A percentile compares a stretch with the other conserved stretches of the same genome.
Conservation (phyloP, 2,888 invertebrate species). For the Catocala fraxini region DNA sequence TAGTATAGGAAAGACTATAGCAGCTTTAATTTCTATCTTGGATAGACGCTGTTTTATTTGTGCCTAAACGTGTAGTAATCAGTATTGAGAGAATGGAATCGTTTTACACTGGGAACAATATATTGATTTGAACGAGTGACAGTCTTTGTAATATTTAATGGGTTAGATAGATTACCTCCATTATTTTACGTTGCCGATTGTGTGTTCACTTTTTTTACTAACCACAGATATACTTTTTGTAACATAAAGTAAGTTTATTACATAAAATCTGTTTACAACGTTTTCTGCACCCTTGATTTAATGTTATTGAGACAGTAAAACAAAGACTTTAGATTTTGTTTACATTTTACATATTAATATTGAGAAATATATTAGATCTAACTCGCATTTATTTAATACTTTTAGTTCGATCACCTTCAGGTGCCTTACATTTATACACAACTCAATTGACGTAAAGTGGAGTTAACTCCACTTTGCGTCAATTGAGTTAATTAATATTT, state of each 20-base stretch:
- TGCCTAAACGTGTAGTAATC: slow-evolving; percentile 8
- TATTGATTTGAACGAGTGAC: neutral
- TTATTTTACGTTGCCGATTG: slow-evolving; percentile 14
- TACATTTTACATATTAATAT: too few species aligned
- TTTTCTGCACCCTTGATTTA: too few species aligned
- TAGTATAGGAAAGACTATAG: slow-evolving; percentile 19
- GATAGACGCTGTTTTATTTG: slow-evolving; percentile 2
- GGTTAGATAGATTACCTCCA: slow-evolving; percentile 24
- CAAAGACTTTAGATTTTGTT: too few species aligned
- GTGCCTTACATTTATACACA: too few species aligned
- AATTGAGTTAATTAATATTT: too few species aligned
- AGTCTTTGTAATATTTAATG: neutral
- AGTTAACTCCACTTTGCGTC: too few species aligned
- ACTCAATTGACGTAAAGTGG: too few species aligned
- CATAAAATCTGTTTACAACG: too few species aligned
- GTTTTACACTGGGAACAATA: slow-evolving; percentile 1
- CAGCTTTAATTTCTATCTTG: slow-evolving; percentile 3
- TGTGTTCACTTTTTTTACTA: slow-evolving; percentile 3
- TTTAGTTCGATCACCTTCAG: too few species aligned
- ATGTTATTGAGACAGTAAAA: too few species aligned
- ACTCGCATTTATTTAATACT: too few species aligned
- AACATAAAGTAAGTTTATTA: neutral
- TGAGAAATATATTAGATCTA: too few species aligned
- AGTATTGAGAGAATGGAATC: slow-evolving; percentile 3
- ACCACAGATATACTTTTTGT: slow-evolving; percentile 6